Evolutionary conservation across 2,888 invertebrate genomes (phyloP), one percentile per base, ranked within the genome.

Genomic region (Stegophylla sp.): DNA sequence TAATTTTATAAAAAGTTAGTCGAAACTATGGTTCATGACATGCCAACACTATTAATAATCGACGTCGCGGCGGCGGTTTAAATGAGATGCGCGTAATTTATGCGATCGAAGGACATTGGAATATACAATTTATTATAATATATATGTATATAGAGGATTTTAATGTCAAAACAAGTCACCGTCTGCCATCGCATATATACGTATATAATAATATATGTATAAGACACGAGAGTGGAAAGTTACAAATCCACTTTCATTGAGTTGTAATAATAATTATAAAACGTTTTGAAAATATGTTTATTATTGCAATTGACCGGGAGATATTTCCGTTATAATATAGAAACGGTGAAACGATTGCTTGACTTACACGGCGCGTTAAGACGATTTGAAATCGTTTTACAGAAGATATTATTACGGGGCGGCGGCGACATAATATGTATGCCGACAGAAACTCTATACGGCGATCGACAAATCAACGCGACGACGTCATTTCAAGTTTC

Each of bases 191-290:
- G n/a, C 10, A 51, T 43, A n/a, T 20, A 20, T 53, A 7, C 3
- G 48, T 48, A 9, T 15, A 12, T 9, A 45, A 45, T 3, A 13
- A 9, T 45, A 45, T n/a, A 23, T 3, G 15, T 59, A 17, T 7
- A 10, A 43, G 23, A 41, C n/a, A n/a, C n/a, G 10, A 20, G 34
- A 74, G 9, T 74, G 74, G 74, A 74, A 74, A 74, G 74, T 63
- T 74, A 74, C 34, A 63, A 63, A 63, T 63, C 63, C 63, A 63
- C 74, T 74, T 74, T 74, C 74, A 48, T 63, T 74, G 20, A 4
- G 15, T 48, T 10, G 28, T 48, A 63, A 63, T 74, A 7, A 53
- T 23, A 34, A 34, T 34, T 12, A 61, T 48, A 34, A 28, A 74
- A 74, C 45, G 48, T 43, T 59, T 73, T 12, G 23, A 15, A 34